These are phyloP conservation scores for Leptinotarsa lineolata DNA, from an alignment of 1,140 invertebrate species.

Conservation along the genomic window DNA sequence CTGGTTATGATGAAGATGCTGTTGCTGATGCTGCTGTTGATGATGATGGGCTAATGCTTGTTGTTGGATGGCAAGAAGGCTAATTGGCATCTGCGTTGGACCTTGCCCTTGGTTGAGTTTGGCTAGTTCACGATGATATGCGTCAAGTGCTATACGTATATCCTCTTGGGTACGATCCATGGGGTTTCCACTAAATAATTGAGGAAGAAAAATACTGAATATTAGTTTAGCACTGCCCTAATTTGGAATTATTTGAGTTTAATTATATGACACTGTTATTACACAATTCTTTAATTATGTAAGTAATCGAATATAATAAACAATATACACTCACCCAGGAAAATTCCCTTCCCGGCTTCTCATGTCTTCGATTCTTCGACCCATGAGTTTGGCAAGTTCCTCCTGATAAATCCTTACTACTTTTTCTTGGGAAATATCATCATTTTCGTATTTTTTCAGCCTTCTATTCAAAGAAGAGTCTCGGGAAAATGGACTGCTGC, in stretches of 20 bases:
- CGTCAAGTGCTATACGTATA: slow-evolving; percentile 84
- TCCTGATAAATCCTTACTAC: slow-evolving; percentile 96
- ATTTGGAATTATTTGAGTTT: not conserved
- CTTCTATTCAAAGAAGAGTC: slow-evolving; percentile 72
- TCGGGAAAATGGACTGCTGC: slow-evolving; percentile 75
- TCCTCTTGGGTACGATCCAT: slow-evolving; percentile 82
- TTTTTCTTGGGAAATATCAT: slow-evolving; percentile 96
- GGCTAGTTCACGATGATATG: slow-evolving; percentile 89
- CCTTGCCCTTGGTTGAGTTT: slow-evolving; percentile 75
- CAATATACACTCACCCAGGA: slow-evolving; percentile 60
- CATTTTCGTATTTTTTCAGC: slow-evolving; percentile 85
- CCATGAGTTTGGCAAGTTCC: slow-evolving; percentile 91
- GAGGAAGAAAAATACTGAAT: slow-evolving; percentile 76
- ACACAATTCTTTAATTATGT: no score
- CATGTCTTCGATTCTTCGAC: slow-evolving; percentile 72
- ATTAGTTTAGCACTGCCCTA: slow-evolving; percentile 72
- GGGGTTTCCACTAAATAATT: slow-evolving; percentile 70
- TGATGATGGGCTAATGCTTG: slow-evolving; percentile 65
- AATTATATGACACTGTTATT: not conserved
- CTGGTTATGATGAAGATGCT: slow-evolving; percentile 59
- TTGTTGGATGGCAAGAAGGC: slow-evolving; percentile 73
- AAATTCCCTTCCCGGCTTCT: slow-evolving; percentile 72
- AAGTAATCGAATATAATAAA: no score
- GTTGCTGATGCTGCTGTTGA: slow-evolving; percentile 58
- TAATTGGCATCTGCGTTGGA: slow-evolving; percentile 63